Evolutionary conservation across 2,797 vertebrate species (phyloP).

Genomic region (Microctenopoma lineatum): DNA sequence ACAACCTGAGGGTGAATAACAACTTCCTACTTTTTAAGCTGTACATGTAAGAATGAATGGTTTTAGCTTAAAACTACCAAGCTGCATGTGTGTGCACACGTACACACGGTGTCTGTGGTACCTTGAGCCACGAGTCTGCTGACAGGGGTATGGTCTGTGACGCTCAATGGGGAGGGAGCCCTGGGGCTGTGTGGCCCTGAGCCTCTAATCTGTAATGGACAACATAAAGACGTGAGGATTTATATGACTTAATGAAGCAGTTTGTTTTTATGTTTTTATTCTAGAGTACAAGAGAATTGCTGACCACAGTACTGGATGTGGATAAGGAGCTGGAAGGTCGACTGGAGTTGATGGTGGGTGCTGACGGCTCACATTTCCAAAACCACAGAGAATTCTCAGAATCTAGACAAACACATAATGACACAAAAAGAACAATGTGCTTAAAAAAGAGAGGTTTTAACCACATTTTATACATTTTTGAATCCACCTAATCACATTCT

Average conservation of each 20-base stretch:
- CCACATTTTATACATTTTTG: background rate
- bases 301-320: conserved; percentile 93
- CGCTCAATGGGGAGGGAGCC: conserved; percentile 52
- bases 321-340: conserved; percentile 87
- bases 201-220: conserved; percentile 78
- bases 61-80: conserved; percentile 25
- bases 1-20: conserved; percentile 13
- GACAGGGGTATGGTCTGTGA: conserved; percentile 75
- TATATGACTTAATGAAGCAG: conserved; percentile 15
- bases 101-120: conserved; percentile 55
- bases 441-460: background rate
- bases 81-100: conserved; percentile 17
- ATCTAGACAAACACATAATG: conserved; percentile 72
- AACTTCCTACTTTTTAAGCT: conserved; percentile 9
- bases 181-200: conserved; percentile 70
- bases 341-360: conserved; percentile 70
- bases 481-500: background rate
- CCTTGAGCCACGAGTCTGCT: conserved; percentile 89
- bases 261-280: conserved; percentile 3
- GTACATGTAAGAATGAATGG: background rate
- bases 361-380: conserved; percentile 81
- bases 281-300: conserved; percentile 21
- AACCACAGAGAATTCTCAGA: conserved; percentile 87
- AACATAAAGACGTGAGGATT: conserved; percentile 32
- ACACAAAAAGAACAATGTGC: background rate